These are phyloP conservation scores for Panthera tigris DNA, from an alignment of 2,113 vertebrate species.

Conservation along the genomic window DNA sequence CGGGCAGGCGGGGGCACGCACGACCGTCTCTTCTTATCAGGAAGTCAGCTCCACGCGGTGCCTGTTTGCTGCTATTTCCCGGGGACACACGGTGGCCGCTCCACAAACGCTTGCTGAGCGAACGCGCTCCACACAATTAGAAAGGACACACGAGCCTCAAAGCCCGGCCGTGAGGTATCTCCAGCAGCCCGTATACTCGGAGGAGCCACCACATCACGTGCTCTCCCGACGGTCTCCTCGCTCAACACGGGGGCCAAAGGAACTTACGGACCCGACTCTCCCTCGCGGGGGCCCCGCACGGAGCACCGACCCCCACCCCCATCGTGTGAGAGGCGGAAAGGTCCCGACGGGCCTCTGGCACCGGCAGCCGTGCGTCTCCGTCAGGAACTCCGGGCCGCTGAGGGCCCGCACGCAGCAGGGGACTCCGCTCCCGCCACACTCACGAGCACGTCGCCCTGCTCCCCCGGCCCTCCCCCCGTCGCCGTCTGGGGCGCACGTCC, in stretches of 20 bases:
- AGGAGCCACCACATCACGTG: no score
- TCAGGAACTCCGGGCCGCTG: fast-evolving
- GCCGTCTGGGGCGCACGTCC: not conserved
- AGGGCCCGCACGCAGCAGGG: not conserved
- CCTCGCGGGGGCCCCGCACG: not conserved
- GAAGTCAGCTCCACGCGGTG: fast-evolving
- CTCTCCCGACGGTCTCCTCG: not conserved
- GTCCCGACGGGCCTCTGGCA: not conserved
- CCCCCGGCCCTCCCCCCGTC: not conserved
- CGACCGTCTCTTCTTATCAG: not conserved
- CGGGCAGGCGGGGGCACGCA: fast-evolving
- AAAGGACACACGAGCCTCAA: not conserved
- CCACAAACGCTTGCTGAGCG: not conserved
- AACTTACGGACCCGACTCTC: not conserved
- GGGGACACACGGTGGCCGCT: not conserved
- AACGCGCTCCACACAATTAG: not conserved
- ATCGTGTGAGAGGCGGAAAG: not conserved
- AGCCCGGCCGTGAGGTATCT: fast-evolving
- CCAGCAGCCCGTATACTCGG: no score
- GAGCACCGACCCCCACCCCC: fast-evolving
- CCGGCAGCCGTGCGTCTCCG: not conserved
- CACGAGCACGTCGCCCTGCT: fast-evolving
- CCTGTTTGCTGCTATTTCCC: not conserved
- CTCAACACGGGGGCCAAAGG: not conserved
- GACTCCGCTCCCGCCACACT: no score